phyloP scores from a whole-genome alignment of 2,797 vertebrate species.

The Balearica regulorum region DNA sequence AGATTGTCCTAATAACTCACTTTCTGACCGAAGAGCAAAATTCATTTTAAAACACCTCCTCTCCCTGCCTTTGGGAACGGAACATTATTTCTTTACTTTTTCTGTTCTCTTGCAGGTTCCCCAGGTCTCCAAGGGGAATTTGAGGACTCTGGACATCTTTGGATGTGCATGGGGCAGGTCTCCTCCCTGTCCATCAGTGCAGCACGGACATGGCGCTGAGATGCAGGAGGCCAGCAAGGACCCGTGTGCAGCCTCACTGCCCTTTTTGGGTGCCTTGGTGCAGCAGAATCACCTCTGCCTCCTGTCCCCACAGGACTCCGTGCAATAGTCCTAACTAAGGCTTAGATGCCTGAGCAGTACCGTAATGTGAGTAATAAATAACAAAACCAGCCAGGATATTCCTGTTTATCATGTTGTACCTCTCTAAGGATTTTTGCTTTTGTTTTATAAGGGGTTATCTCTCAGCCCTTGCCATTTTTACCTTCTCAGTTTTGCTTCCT shows the following conservation, averaged over 20 bases:
- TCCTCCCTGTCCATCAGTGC: accelerated
- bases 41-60: neutral
- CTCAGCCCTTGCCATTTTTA: neutral
- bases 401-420: neutral
- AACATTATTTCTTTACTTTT: neutral
- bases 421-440: neutral
- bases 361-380: accelerated
- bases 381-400: neutral
- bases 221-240: neutral
- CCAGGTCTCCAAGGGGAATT: neutral
- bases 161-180: neutral
- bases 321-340: neutral
- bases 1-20: neutral
- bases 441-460: neutral
- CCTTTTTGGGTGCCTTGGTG: neutral
- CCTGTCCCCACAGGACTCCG: neutral
- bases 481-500: neutral
- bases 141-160: neutral
- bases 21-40: neutral
- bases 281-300: neutral
- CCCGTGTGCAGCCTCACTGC: neutral
- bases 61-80: neutral
- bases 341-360: neutral
- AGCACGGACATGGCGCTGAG: accelerated
- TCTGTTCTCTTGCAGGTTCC: neutral